Evolutionary conservation across 2,113 vertebrate species (phyloP), one percentile per base, ranked within the genome.

Genomic region (Lanius collurio): DNA sequence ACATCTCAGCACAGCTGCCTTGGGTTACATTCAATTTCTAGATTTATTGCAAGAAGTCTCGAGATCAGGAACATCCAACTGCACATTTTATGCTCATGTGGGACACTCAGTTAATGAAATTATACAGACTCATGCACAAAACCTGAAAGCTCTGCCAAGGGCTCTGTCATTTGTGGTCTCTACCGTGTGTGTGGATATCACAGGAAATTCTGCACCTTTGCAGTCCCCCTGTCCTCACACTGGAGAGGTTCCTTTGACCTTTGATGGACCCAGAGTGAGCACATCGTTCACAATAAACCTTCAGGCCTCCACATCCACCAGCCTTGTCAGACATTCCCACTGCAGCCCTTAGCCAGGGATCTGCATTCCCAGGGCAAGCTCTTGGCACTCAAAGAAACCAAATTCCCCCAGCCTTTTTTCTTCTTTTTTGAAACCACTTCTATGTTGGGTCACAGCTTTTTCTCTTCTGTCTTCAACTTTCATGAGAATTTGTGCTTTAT

Each of bases 141-240:
- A 59, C 0, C 19, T 18, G 50, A 39, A 59, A 63, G 30, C 47
- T 49, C 35, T 65, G 23, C 39, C 35, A 46, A 57, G 23, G 39
- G 42, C 81, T 50, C 60, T 22, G 2, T 31, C 18, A 39, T 6
- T 31, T 26, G 21, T 2, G 2, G 13, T n/a, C 42, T 77, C 10
- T 31, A 11, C 50, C 1, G 0, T 1, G 22, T 27, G 39, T n/a
- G 26, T 39, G 62, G 60, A 2, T 7, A 26, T 2, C 30, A n/a
- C 30, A 53, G 62, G 69, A 37, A 73, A 41, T n/a, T 52, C 30
- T 91, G 49, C 56, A 79, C 30, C 41, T 52, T 9, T 13, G 19
- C 6, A 64, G 59, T 30, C 17, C 12, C 35, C 16, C 55, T 30
- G 24, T 19, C 39, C 55, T 57, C 46, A 44, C 53, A 9, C n/a